Base-by-base conservation (phyloP, 2,797 vertebrate species). In the Australoheros facetus region DNA sequence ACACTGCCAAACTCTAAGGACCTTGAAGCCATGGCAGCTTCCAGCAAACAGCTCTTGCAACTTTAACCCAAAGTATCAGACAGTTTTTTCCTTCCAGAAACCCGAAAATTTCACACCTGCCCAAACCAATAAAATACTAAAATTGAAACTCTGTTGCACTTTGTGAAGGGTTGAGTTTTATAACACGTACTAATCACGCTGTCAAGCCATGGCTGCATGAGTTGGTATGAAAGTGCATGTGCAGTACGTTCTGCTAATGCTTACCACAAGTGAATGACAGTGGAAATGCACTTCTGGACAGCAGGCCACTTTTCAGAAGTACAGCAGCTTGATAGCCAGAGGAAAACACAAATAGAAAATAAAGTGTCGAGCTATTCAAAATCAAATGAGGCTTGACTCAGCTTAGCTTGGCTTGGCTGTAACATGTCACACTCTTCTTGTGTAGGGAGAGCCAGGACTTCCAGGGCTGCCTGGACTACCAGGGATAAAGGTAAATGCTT, bases 401-500 rank as follows among this genome's bases (percentile, higher is more conserved):
- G 92, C 89, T 91, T 85, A 92, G 93, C 92, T 94, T 90, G 90
- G 92, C 94, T 94, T 88, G 93, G 93, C 96, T 97, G 94, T 97
- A 98, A 98, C 96, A 76, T 96, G 94, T 95, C 97, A 92, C 96
- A 96, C 97, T 98, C 97, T 98, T 98, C 96, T 96, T 96, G 72
- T 96, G 89, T 97, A 99, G 98, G 98, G 98, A 96, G 98, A 99
- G 97, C 98, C 98, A 97, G 98, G 98, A 96, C 98, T 99, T 93
- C 98, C 98, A 96, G 98, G 98, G 95, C 97, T 99, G 95, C 98
- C 98, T 97, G 98, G 98, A 97, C 97, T 99, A 90, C 98, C 98
- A 92, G 98, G 98, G 93, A 99, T 99, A 96, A 99, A 99, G 98
- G 98, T 99, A 99, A 98, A 96, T 96, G 93, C 85, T 89, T 89